phyloP scores from a whole-genome alignment of 2,797 vertebrate species.

The Pangasius macronema region DNA sequence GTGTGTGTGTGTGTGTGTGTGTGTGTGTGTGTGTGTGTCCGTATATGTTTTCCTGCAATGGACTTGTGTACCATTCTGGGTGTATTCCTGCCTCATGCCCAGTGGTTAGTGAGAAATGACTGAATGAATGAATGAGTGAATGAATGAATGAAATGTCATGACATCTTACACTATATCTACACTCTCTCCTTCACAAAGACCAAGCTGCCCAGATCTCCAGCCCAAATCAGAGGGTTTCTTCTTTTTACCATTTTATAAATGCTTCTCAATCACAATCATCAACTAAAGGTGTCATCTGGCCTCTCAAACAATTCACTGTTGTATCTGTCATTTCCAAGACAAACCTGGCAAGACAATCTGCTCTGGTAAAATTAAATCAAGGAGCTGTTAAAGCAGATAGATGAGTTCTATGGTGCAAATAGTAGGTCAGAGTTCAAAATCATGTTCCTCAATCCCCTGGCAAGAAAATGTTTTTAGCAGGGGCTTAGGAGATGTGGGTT shows the following conservation, averaged over 20 bases:
- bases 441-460: background rate
- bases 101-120: background rate
- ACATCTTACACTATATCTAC: background rate
- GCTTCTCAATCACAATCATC: background rate
- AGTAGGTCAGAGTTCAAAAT: slow-evolving; percentile 13
- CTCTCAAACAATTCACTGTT: background rate
- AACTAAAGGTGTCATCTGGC: background rate
- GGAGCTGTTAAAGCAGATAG: background rate
- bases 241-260: background rate
- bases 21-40: background rate
- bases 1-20: background rate
- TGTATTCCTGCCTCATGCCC: background rate
- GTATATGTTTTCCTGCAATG: too few relatives aligned
- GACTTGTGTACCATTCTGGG: background rate
- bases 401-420: background rate
- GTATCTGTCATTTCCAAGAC: background rate
- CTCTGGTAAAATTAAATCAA: background rate
- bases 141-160: background rate
- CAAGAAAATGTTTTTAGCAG: background rate
- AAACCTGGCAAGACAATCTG: background rate
- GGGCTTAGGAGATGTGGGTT: background rate
- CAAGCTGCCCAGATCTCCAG: background rate
- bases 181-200: background rate
- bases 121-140: background rate
- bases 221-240: background rate